A percentile compares a stretch with the other conserved stretches of the same genome.
Evolutionary conservation across 1,140 invertebrate genomes (phyloP).

Genomic region (Drosophila baimaii): DNA sequence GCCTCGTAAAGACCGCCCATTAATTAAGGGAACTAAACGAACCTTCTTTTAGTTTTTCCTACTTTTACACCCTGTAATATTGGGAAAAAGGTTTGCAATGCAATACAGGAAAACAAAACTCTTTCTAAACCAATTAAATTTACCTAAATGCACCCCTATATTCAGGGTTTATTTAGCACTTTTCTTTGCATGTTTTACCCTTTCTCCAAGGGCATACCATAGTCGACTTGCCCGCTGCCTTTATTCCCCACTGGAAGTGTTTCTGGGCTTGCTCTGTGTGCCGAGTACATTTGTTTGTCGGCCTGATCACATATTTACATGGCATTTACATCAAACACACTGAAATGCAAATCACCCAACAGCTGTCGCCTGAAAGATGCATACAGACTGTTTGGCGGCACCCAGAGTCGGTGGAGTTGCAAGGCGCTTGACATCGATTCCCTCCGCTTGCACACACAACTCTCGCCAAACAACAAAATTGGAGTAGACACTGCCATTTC

Average conservation of each 20-base stretch:
- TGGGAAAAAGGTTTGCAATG: not conserved
- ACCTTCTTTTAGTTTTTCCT: not conserved
- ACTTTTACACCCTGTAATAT: not conserved
- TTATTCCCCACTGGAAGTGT: constrained; percentile 15
- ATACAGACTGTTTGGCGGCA: constrained; percentile 59
- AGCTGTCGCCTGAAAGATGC: constrained; percentile 27
- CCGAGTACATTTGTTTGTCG: constrained; percentile 27
- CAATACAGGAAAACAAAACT: not conserved
- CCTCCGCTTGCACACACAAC: constrained; percentile 23
- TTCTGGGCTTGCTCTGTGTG: constrained; percentile 24
- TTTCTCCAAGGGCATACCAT: not conserved
- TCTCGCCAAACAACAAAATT: constrained; percentile 59
- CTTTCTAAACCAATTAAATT: too few relatives aligned
- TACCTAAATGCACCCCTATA: constrained; percentile 4
- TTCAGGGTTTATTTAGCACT: not conserved
- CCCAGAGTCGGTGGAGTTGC: constrained; percentile 27
- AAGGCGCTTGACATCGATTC: constrained; percentile 48
- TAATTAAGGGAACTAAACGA: constrained; percentile 46
- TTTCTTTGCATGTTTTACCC: not conserved
- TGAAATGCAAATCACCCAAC: constrained; percentile 60
- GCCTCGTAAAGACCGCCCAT: constrained; percentile 47
- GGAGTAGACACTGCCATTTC: constrained; percentile 47
- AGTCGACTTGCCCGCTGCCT: not conserved
- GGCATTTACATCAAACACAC: constrained; percentile 62
- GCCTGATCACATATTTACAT: constrained; percentile 64